Conservation (phyloP, 2,888 invertebrate species). For the Eurois occulta region DNA sequence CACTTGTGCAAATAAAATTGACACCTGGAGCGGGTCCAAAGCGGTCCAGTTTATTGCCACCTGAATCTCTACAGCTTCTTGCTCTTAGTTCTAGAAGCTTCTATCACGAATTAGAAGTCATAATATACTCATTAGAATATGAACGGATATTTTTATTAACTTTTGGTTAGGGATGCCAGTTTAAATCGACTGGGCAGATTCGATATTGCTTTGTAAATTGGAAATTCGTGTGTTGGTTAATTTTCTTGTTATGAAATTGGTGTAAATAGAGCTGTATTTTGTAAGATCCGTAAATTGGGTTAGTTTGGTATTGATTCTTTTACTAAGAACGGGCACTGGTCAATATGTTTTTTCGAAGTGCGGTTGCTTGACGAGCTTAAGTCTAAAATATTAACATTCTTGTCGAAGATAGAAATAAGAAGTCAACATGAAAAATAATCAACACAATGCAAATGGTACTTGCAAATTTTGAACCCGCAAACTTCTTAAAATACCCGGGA, state of each 20-base stretch:
- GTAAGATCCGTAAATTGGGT: neutral
- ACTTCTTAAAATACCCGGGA: slow-evolving; percentile 8
- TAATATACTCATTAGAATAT: slow-evolving; percentile 33
- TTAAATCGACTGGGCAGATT: neutral
- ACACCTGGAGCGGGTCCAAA: slow-evolving; percentile 79
- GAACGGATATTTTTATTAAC: slow-evolving; percentile 10
- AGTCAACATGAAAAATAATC: neutral
- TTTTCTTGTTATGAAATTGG: neutral
- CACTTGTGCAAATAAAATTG: slow-evolving; percentile 79
- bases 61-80: slow-evolving; percentile 76
- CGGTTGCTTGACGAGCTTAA: neutral
- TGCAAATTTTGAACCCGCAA: neutral
- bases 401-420: neutral
- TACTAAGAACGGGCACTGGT: neutral
- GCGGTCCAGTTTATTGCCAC: slow-evolving; percentile 76
- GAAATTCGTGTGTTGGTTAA: neutral
- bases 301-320: neutral
- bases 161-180: neutral
- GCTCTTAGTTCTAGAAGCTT: slow-evolving; percentile 21
- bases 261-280: neutral
- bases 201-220: neutral
- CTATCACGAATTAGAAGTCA: slow-evolving; percentile 49
- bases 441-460: neutral
- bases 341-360: neutral
- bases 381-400: neutral